Conservation (phyloP, 2,888 invertebrate species). For the Entomobrya proxima region DNA sequence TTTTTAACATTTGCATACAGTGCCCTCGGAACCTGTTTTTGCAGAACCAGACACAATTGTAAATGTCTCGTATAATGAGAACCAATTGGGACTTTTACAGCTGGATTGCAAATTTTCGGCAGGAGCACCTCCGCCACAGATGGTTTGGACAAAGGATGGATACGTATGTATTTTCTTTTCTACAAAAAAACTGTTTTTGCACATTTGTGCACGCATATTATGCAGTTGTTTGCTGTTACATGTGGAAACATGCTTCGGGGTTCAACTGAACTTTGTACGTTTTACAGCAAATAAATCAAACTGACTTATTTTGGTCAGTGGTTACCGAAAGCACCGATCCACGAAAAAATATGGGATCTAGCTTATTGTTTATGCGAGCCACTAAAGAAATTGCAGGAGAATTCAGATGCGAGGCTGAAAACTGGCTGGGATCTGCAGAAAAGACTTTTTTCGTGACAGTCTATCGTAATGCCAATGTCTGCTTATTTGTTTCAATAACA, state of each 20-base stretch:
- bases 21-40: slow-evolving; percentile 32
- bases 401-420: slow-evolving; percentile 11
- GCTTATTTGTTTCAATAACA: no score
- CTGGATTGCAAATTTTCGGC: slow-evolving; percentile 32
- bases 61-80: slow-evolving; percentile 21
- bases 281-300: slow-evolving; percentile 30
- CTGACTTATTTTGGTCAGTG: slow-evolving; percentile 34
- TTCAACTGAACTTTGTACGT: not conserved
- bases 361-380: slow-evolving; percentile 48
- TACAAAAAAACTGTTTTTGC: not conserved
- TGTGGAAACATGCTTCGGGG: no score
- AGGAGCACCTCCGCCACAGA: slow-evolving; percentile 3
- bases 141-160: slow-evolving; percentile 47
- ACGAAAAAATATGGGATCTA: not conserved
- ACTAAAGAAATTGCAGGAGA: slow-evolving; percentile 43
- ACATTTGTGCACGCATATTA: no score
- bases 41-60: not conserved
- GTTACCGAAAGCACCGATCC: not conserved
- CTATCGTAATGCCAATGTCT: slow-evolving; percentile 29
- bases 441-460: slow-evolving; percentile 30
- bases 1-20: not conserved
- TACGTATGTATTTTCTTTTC: slow-evolving; percentile 7
- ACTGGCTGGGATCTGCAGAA: not conserved
- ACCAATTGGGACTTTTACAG: slow-evolving; percentile 38
- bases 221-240: no score